These are phyloP conservation scores for Ondatra zibethicus DNA, from an alignment of 2,113 vertebrate genomes.

Conservation along the genomic window DNA sequence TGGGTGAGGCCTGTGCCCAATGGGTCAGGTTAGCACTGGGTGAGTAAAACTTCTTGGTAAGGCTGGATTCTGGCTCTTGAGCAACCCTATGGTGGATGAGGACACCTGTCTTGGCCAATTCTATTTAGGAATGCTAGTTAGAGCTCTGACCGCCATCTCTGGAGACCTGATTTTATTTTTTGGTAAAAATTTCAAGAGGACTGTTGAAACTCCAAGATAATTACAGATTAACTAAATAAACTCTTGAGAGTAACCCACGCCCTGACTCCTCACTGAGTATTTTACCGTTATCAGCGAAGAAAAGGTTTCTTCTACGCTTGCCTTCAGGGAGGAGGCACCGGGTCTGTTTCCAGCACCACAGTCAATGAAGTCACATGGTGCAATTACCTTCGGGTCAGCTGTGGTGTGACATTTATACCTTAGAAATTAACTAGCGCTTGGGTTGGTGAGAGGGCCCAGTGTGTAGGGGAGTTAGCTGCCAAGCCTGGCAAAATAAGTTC, in stretches of 20 bases:
- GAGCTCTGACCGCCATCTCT: not conserved
- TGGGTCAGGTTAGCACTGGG: fast-evolving
- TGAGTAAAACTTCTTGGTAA: not conserved
- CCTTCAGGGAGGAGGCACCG: too few relatives aligned
- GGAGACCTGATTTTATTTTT: not conserved
- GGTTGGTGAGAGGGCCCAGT: not conserved
- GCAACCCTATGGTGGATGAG: fast-evolving
- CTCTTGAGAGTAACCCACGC: not conserved
- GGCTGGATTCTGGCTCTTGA: not conserved
- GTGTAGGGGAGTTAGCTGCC: not conserved
- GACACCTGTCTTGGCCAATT: too few relatives aligned
- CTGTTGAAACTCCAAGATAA: not conserved
- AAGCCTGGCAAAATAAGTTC: not conserved
- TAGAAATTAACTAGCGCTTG: not conserved
- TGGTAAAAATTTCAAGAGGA: not conserved
- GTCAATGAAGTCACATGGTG: not conserved
- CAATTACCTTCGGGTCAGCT: not conserved
- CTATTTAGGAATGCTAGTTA: not conserved
- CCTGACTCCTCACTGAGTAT: not conserved
- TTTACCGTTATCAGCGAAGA: not conserved
- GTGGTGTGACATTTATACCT: not conserved
- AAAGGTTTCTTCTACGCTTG: not conserved
- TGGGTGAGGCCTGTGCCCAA: not conserved
- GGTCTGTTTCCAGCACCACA: not conserved
- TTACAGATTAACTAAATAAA: not conserved